Conservation (phyloP, 2,888 invertebrate species). For the Apoderus coryli region DNA sequence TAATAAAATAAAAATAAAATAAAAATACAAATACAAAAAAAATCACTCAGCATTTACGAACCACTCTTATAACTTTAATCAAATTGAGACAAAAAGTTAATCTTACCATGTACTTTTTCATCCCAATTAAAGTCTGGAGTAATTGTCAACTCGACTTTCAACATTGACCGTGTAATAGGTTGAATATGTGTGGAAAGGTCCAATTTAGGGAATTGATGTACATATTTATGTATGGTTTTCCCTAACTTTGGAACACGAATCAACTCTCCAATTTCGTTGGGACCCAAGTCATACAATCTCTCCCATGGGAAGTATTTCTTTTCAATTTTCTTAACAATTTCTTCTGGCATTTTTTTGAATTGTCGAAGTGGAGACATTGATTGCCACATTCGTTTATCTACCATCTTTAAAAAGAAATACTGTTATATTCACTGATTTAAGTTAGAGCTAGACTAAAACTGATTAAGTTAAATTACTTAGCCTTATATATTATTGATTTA, state of each 20-base stretch:
- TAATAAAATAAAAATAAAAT: too few relatives aligned
- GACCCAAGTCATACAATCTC: conserved; percentile 87
- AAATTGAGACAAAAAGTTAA: too few relatives aligned
- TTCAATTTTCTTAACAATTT: conserved; percentile 92
- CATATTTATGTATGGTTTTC: conserved; percentile 88
- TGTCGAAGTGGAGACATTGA: conserved; percentile 97
- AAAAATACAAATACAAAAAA: too few relatives aligned
- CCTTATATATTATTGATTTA: too few relatives aligned
- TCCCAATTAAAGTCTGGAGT: conserved; percentile 99
- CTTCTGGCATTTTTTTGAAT: conserved; percentile 94
- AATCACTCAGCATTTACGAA: too few relatives aligned
- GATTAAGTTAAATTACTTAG: too few relatives aligned
- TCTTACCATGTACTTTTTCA: conserved; percentile 75
- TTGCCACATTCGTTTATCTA: conserved; percentile 98
- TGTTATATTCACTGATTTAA: too few relatives aligned
- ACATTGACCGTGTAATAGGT: conserved; percentile 86
- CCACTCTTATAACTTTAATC: too few relatives aligned
- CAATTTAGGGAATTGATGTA: conserved; percentile 93
- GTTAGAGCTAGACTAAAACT: too few relatives aligned
- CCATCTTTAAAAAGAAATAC: too few relatives aligned
- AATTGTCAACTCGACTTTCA: conserved; percentile 90
- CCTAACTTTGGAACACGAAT: conserved; percentile 83
- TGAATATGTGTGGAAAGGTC: conserved; percentile 95
- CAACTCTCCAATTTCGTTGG: conserved; percentile 93
- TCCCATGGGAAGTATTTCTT: conserved; percentile 96